A percentile compares a stretch with the other conserved stretches of the same genome.
Conservation (phyloP, 2,113 vertebrate genomes). For the Ia io region DNA sequence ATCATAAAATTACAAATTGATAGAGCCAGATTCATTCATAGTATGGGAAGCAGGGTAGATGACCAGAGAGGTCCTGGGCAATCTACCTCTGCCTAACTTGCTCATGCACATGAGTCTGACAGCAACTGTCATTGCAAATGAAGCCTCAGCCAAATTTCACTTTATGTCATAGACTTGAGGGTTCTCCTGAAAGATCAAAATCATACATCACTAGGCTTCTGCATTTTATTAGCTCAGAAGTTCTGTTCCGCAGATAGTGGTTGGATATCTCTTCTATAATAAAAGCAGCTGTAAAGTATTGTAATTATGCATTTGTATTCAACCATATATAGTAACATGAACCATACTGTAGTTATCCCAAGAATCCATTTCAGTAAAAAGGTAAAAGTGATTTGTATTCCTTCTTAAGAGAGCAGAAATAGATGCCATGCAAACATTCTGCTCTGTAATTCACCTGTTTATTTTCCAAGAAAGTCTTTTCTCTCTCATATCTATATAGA, state of each 20-base stretch:
- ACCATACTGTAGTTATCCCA: not conserved
- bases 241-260: not conserved
- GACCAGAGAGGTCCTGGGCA: not conserved
- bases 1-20: not conserved
- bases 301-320: not conserved
- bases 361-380: not conserved
- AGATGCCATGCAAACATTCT: not conserved
- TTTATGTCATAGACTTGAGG: not conserved
- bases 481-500: not conserved
- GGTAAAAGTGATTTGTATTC: not conserved
- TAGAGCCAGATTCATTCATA: not conserved
- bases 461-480: constrained; percentile 3
- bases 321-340: not conserved
- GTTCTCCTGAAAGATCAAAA: not conserved
- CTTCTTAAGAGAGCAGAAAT: constrained; percentile 1
- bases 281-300: not conserved
- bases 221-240: not conserved
- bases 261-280: not conserved
- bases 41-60: not conserved
- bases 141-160: not conserved
- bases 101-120: not conserved
- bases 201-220: not conserved
- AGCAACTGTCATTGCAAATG: not conserved
- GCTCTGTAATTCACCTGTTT: not conserved
- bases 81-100: not conserved